Conservation (phyloP, 2,113 vertebrate species). For the Perca flavescens region DNA sequence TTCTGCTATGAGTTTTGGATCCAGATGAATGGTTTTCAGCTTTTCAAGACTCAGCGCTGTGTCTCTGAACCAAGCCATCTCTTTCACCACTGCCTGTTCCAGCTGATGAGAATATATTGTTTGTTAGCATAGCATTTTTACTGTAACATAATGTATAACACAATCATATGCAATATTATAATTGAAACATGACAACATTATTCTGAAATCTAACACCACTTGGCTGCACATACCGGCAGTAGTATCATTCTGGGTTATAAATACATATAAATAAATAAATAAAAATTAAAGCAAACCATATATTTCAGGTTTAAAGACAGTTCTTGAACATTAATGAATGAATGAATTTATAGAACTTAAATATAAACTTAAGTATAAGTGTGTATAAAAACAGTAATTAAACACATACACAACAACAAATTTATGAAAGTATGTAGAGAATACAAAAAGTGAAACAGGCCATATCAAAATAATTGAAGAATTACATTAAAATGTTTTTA, state of each 20-base stretch:
- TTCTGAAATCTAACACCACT: not conserved
- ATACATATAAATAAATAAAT: not conserved
- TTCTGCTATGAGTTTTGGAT: conserved; percentile 74
- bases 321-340: not conserved
- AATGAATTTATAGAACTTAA: not conserved
- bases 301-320: not conserved
- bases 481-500: not conserved
- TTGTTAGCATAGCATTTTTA: conserved; percentile 2
- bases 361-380: not conserved
- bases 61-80: conserved; percentile 75
- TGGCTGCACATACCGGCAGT: not conserved
- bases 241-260: not conserved
- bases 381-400: not conserved
- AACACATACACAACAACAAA: not conserved
- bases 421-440: not conserved
- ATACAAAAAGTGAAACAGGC: not conserved
- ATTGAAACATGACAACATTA: not conserved
- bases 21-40: conserved; percentile 79
- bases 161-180: not conserved
- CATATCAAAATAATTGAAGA: not conserved
- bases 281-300: not conserved
- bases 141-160: not conserved
- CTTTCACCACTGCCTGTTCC: conserved; percentile 85
- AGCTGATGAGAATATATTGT: conserved; percentile 75
- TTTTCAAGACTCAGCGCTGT: conserved; percentile 80